Conservation (phyloP, 2,888 invertebrate genomes). For the Dryocosmus kuriphilus region DNA sequence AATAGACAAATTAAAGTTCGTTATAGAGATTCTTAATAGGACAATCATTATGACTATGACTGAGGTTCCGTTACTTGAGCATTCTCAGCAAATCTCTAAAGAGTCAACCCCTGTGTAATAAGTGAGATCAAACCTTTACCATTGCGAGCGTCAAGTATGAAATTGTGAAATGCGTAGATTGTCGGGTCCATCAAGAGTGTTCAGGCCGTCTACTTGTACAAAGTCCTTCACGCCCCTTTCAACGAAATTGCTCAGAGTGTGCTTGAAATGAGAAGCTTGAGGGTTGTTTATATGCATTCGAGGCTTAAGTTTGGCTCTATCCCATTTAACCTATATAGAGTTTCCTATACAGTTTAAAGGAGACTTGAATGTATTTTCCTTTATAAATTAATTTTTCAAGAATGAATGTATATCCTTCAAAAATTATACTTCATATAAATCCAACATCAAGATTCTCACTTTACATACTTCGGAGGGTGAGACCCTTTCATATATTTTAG, state of each 20-base stretch:
- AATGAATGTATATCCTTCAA: not conserved
- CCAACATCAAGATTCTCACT: conserved; percentile 3
- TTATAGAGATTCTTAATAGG: not conserved
- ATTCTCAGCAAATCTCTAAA: not conserved
- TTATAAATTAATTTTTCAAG: not conserved
- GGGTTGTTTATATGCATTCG: not conserved
- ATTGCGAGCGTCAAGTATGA: not conserved
- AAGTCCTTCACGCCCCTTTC: conserved; percentile 14
- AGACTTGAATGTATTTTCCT: not conserved
- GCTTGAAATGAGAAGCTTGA: conserved; percentile 10
- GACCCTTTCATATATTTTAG: conserved; percentile 10
- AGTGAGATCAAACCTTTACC: not conserved
- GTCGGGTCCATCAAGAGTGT: conserved; percentile 13
- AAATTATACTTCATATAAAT: not conserved
- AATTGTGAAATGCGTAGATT: conserved; percentile 14
- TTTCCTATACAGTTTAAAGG: not conserved
- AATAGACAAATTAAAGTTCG: no score
- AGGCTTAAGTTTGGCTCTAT: not conserved
- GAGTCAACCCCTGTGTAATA: not conserved
- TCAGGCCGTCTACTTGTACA: conserved; percentile 23
- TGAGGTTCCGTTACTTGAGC: conserved; percentile 16
- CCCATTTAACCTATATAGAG: not conserved
- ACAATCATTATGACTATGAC: not conserved
- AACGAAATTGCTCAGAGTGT: not conserved
- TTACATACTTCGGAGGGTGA: not conserved